Evolutionary conservation across 2,113 vertebrate genomes (phyloP).

Genomic region (Nanorana parkeri): DNA sequence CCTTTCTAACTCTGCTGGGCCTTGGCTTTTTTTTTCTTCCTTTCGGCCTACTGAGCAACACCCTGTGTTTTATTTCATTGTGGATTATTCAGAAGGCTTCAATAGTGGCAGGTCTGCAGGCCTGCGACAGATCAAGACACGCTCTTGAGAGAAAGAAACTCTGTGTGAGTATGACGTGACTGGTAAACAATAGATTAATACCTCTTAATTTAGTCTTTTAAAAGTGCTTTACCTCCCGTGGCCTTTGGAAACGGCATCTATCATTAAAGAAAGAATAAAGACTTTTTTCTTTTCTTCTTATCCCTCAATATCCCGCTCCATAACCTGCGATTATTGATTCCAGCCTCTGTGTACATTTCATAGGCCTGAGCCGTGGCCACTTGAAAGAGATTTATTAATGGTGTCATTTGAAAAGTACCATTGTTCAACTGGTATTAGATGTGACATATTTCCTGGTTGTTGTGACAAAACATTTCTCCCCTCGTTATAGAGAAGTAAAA

Average conservation of each 20-base stretch:
- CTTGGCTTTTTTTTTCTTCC: slow-evolving; percentile 50
- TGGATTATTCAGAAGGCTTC: slow-evolving; percentile 68
- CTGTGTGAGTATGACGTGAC: slow-evolving; percentile 65
- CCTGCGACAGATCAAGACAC: slow-evolving; percentile 67
- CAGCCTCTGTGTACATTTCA: slow-evolving; percentile 67
- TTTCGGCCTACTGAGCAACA: slow-evolving; percentile 66
- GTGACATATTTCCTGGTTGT: slow-evolving; percentile 27
- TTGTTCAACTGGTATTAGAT: slow-evolving; percentile 25
- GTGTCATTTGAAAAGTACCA: slow-evolving; percentile 63
- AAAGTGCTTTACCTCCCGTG: slow-evolving; percentile 63
- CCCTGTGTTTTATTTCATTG: slow-evolving; percentile 66
- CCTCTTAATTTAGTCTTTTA: slow-evolving; percentile 71
- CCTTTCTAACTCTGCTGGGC: slow-evolving; percentile 60
- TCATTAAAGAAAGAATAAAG: slow-evolving; percentile 61
- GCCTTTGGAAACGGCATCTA: slow-evolving; percentile 65
- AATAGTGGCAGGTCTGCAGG: slow-evolving; percentile 66
- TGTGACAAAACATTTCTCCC: slow-evolving; percentile 16
- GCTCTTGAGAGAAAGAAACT: slow-evolving; percentile 67
- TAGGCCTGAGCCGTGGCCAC: slow-evolving; percentile 57
- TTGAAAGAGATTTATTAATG: slow-evolving; percentile 69
- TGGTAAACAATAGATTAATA: slow-evolving; percentile 66
- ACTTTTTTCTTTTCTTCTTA: slow-evolving; percentile 19
- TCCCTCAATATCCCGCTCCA: neutral
- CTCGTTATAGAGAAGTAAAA: slow-evolving; percentile 17
- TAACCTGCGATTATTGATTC: slow-evolving; percentile 65